phyloP scores from a whole-genome alignment of 2,888 invertebrate genomes.

The Nephrocerus scutellatus region DNA sequence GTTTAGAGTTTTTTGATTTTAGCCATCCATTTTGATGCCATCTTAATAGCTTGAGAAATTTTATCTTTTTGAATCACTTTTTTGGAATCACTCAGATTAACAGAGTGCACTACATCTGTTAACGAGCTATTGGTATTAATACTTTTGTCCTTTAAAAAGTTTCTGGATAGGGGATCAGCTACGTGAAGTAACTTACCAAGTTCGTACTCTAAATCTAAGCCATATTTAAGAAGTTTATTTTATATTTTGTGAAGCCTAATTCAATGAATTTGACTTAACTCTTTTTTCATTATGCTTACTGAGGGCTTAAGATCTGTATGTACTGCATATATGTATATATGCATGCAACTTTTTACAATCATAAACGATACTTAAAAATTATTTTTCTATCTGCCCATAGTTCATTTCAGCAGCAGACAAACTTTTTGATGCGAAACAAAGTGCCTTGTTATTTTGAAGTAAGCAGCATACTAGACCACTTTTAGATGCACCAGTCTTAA shows the following conservation, averaged over 20 bases:
- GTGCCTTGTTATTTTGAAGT: too few relatives aligned
- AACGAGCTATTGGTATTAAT: slow-evolving; percentile 5
- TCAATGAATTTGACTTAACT: slow-evolving; percentile 18
- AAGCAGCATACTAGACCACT: too few relatives aligned
- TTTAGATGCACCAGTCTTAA: slow-evolving; percentile 18
- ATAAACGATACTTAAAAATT: slow-evolving; percentile 1
- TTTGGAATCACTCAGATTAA: too few relatives aligned
- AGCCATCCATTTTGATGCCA: slow-evolving; percentile 3
- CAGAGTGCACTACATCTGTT: slow-evolving; percentile 2
- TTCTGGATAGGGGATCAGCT: slow-evolving; percentile 19
- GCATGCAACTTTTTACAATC: slow-evolving; percentile 11
- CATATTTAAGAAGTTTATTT: slow-evolving; percentile 24
- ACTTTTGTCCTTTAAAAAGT: slow-evolving; percentile 8
- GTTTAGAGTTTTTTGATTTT: not conserved
- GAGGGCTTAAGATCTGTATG: slow-evolving; percentile 16
- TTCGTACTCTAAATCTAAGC: slow-evolving; percentile 21
- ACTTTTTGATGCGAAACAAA: too few relatives aligned
- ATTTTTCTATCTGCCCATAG: slow-evolving; percentile 20
- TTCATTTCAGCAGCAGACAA: slow-evolving; percentile 24
- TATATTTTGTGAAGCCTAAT: slow-evolving; percentile 24
- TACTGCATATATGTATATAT: slow-evolving; percentile 3
- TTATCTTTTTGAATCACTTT: slow-evolving; percentile 2
- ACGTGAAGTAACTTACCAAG: slow-evolving; percentile 23
- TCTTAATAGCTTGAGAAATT: not conserved
- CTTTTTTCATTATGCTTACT: slow-evolving; percentile 22